These are phyloP conservation scores for Thalassarche chlororhynchos DNA, from an alignment of 2,113 vertebrate species.

Conservation along the genomic window DNA sequence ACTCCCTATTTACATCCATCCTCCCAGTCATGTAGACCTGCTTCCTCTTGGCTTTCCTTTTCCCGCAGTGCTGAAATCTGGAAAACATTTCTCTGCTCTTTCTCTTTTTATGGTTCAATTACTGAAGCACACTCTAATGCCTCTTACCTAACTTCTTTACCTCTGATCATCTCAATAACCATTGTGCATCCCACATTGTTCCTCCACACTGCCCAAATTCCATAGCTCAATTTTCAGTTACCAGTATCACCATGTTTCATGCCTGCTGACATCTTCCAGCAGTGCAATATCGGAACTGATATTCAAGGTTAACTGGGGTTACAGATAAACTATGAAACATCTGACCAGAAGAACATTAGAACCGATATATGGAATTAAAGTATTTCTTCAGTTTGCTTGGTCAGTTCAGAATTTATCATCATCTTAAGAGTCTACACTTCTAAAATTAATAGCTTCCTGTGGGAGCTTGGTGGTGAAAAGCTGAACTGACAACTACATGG, in stretches of 20 bases:
- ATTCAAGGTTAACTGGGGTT: neutral
- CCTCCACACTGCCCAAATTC: neutral
- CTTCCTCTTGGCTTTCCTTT: neutral
- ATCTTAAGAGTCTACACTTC: neutral
- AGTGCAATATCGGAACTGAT: neutral
- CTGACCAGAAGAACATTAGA: neutral
- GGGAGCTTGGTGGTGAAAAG: neutral
- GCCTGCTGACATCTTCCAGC: neutral
- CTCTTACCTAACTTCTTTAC: neutral
- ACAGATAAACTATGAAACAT: neutral
- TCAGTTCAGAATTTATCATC: neutral
- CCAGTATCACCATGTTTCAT: neutral
- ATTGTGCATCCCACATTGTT: neutral
- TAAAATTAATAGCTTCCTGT: neutral
- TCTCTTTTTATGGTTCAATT: neutral
- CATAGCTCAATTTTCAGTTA: neutral
- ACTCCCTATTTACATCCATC: neutral
- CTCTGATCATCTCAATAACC: neutral
- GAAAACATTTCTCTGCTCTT: neutral
- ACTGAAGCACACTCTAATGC: neutral
- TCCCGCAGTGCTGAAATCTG: neutral
- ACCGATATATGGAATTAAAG: neutral
- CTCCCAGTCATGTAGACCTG: fast-evolving
- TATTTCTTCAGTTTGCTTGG: neutral
- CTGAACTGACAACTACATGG: neutral